Base-by-base conservation (phyloP, 2,797 vertebrate species). In the Alectoris magna region DNA sequence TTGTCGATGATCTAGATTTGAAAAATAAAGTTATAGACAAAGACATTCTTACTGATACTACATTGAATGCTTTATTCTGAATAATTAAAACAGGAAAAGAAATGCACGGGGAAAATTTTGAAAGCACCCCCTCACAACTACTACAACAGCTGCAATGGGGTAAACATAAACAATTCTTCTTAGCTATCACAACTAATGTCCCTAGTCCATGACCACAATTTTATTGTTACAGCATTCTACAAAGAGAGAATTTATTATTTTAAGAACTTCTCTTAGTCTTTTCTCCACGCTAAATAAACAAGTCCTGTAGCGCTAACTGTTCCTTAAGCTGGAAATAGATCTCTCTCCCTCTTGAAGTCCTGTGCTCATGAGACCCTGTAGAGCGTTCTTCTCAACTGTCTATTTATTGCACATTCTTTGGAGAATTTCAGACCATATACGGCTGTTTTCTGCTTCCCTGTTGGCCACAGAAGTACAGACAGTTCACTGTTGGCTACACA, bases 1-100 rank as follows among this genome's bases (percentile, higher is more conserved):
- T 98, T 97, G 90, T 99, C 98, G 22, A 98, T 98, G 84, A 98
- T 98, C 98, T 98, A 94, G 10, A 96, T 94, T 66, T 92, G 43
- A 56, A 93, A 92, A 80, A 76, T 5, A 66, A 63, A 56, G 21
- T 87, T 87, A 64, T 14, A 73, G 88, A 84, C 9, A 48, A 24
- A 74, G 24, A 36, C 4, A 48, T 86, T 62, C 7, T 24, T 67
- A 72, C 15, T 73, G 24, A 87, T 84, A 58, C 34, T 70, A 4
- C 5, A 73, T 59, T 43, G 6, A 55, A 31, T 75, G 60, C 38
- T 82, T 87, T 38, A 36, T 21, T n/a, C 16, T 38, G 83, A 85
- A 86, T 3, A 31, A 76, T 60, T 48, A 39, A 39, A 73, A 27
- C 74, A 68, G 7, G 8, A 58, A 60, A 78, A 64, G 76, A 53